phyloP scores from a whole-genome alignment of 2,888 invertebrate species.

The Callyntrura sp. region DNA sequence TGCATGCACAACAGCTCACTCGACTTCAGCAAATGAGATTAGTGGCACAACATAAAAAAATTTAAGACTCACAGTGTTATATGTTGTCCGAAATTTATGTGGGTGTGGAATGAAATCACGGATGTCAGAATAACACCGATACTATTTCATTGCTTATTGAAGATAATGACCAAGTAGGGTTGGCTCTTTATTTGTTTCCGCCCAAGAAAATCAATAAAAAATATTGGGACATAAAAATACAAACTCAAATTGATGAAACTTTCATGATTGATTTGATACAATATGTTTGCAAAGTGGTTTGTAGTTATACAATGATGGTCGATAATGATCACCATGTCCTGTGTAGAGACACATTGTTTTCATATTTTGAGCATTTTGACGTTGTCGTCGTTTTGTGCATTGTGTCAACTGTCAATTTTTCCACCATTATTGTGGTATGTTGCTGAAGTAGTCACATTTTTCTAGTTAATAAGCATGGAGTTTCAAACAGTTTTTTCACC shows the following conservation, averaged over 20 bases:
- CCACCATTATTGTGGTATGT: not conserved
- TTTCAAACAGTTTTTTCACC: not conserved
- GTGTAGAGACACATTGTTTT: too few relatives aligned
- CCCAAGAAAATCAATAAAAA: not conserved
- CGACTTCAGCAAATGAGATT: constrained; percentile 6
- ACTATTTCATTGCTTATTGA: not conserved
- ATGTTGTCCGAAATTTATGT: constrained; percentile 26
- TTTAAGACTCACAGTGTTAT: constrained; percentile 11
- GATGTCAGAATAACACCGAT: not conserved
- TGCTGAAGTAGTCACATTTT: not conserved
- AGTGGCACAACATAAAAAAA: constrained; percentile 19
- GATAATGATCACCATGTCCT: too few relatives aligned
- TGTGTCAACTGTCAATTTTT: constrained; percentile 10
- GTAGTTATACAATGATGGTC: not conserved
- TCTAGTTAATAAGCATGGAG: too few relatives aligned
- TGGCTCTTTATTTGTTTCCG: constrained; percentile 8
- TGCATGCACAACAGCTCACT: not conserved
- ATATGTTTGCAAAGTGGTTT: constrained; percentile 3
- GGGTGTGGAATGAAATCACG: not conserved
- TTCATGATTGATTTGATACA: not conserved
- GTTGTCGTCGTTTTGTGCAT: not conserved
- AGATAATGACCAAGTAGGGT: not conserved
- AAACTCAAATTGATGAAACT: not conserved
- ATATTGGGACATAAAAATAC: not conserved
- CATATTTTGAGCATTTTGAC: too few relatives aligned